Evolutionary conservation across 2,113 vertebrate species (phyloP).

Genomic region (Odocoileus virginianus): DNA sequence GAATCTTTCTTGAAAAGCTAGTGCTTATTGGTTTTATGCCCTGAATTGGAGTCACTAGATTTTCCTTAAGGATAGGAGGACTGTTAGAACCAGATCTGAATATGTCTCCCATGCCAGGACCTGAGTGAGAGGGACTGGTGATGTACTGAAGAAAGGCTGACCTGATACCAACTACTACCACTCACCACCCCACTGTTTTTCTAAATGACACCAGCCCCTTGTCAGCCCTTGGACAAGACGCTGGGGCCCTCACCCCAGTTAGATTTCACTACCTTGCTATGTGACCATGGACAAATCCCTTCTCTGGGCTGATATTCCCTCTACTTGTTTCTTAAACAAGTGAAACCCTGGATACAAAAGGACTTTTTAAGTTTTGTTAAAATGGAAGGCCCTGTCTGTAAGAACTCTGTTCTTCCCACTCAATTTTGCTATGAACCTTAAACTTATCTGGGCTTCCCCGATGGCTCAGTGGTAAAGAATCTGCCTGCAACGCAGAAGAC

Average conservation of each 20-base stretch:
- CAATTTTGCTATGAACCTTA: background rate
- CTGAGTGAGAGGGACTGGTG: background rate
- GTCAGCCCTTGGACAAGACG: background rate
- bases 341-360: background rate
- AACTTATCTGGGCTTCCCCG: background rate
- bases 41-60: background rate
- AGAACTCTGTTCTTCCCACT: background rate
- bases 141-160: background rate
- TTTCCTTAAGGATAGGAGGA: background rate
- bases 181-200: background rate
- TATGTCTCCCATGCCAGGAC: background rate
- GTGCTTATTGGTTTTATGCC: background rate
- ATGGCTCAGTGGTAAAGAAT: background rate
- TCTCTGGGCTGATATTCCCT: background rate
- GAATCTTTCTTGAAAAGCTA: slow-evolving; percentile 34
- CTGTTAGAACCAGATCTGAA: background rate
- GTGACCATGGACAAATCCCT: background rate
- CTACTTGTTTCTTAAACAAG: background rate
- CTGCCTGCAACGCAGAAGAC: background rate
- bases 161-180: background rate
- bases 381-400: background rate
- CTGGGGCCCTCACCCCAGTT: background rate
- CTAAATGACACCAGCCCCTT: background rate
- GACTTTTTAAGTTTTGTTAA: background rate
- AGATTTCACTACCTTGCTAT: background rate